These are phyloP conservation scores for Esox masquinongy DNA, from an alignment of 2,797 vertebrate genomes.

Conservation along the genomic window DNA sequence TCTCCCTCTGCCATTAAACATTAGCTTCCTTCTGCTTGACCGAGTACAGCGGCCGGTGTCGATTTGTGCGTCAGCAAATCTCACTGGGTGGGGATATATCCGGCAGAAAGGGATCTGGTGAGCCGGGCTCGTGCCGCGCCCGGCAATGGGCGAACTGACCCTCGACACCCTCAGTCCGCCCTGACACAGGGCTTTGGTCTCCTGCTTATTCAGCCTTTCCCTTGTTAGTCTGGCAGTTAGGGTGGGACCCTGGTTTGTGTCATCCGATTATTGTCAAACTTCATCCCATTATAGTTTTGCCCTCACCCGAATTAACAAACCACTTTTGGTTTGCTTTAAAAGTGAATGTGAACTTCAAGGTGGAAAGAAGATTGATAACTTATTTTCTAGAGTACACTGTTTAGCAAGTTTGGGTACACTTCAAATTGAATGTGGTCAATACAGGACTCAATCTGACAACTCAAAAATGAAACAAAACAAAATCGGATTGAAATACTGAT, in stretches of 20 bases:
- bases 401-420: no score
- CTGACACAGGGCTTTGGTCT: slow-evolving; percentile 38
- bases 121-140: slow-evolving; percentile 30
- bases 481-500: no score
- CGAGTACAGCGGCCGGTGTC: slow-evolving; percentile 30
- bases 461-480: no score
- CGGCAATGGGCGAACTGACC: slow-evolving; percentile 19
- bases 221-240: slow-evolving; percentile 46
- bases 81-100: slow-evolving; percentile 17
- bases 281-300: no score
- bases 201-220: slow-evolving; percentile 60
- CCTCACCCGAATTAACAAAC: no score
- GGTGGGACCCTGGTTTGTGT: slow-evolving; percentile 31
- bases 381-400: no score
- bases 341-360: no score
- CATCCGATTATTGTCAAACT: slow-evolving; percentile 30
- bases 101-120: slow-evolving; percentile 20
- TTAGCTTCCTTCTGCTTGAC: slow-evolving; percentile 39
- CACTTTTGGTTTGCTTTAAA: no score
- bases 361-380: no score
- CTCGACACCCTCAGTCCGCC: slow-evolving; percentile 14
- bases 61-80: slow-evolving; percentile 60
- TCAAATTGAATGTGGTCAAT: no score
- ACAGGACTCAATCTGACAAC: no score
- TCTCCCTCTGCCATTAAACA: slow-evolving; percentile 38